Evolutionary conservation across 2,888 invertebrate species (phyloP), one percentile per base, ranked within the genome.

Genomic region (Synanthedon formicaeformis): DNA sequence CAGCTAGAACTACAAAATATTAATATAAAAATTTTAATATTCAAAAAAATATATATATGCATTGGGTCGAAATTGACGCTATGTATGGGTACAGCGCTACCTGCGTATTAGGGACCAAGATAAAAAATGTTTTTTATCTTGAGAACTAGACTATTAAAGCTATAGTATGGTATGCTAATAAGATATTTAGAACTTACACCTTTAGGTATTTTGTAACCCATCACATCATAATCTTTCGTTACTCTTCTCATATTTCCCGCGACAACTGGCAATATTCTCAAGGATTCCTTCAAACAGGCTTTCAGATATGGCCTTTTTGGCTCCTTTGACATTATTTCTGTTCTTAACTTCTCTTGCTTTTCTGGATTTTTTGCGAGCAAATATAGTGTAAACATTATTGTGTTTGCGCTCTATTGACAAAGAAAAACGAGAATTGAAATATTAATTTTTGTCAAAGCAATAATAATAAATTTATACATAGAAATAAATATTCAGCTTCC

Each of bases 201-300:
- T 71, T 88, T 85, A 0, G 92, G 92, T 64, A 93, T 81, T 54
- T 71, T 71, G 64, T 92, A 94, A 8, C 90, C 92, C n/a, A 88
- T 79, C 0, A 94, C 64, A 11, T 89, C 83, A 4, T 90, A 80
- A 55, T 92, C 90, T 41, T 86, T 82, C 0, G 74, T 71, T 51
- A 89, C 79, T 53, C 73, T 73, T 55, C 92, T 83, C 11, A 89
- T 62, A 57, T 89, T 90, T 0, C 89, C 92, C n/a, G 88, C 71
- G 0, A 89, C 88, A 1, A 91, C 88, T 0, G 92, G 91, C 62
- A 88, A 84, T n/a, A 91, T 58, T 62, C 94, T 86, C 55, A 92
- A 69, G 0, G 91, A 85, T 72, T 95, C 94, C 66, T 93, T 94
- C 45, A 94, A 88, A 60, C 92, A 92, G 0, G 93, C 93, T 57